Conservation (phyloP, 1,140 invertebrate species). For the Drosophila orosa region DNA sequence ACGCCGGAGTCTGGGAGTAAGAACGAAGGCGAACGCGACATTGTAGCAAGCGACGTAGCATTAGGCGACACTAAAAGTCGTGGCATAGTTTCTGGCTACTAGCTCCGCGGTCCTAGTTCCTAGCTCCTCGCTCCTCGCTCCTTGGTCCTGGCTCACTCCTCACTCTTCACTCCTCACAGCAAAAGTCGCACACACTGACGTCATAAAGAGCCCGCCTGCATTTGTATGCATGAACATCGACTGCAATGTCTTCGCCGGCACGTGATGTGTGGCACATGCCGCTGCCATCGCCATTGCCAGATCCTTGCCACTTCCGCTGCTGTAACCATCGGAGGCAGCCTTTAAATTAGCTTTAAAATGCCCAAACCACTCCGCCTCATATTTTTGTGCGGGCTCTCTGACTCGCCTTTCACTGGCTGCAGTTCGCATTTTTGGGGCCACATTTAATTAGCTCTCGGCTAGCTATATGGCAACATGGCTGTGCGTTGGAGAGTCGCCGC, state of each 20-base stretch:
- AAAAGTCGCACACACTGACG: slow-evolving; percentile 71
- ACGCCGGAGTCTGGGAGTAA: background rate
- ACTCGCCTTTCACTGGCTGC: slow-evolving; percentile 62
- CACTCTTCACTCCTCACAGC: slow-evolving; percentile 39
- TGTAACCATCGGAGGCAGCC: slow-evolving; percentile 10
- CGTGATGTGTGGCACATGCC: slow-evolving; percentile 80
- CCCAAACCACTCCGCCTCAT: slow-evolving; percentile 27
- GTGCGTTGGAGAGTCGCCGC: slow-evolving; percentile 52
- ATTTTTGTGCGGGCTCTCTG: slow-evolving; percentile 48
- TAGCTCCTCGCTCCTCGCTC: background rate
- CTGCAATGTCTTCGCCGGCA: slow-evolving; percentile 76
- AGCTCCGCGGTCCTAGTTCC: background rate
- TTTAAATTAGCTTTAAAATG: slow-evolving; percentile 78
- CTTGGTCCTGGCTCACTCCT: background rate
- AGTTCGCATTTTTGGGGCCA: slow-evolving; percentile 46
- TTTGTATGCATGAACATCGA: slow-evolving; percentile 72
- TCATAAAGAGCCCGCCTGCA: slow-evolving; percentile 73
- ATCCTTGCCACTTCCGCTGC: background rate
- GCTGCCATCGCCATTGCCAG: background rate
- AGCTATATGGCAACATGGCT: slow-evolving; percentile 9
- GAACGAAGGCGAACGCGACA: slow-evolving; percentile 46
- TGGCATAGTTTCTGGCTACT: slow-evolving; percentile 63
- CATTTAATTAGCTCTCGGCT: slow-evolving; percentile 72
- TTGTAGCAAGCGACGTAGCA: slow-evolving; percentile 64
- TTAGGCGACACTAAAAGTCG: slow-evolving; percentile 64